phyloP scores from a whole-genome alignment of 1,140 invertebrate species.

The Leguminivora glycinivorella region DNA sequence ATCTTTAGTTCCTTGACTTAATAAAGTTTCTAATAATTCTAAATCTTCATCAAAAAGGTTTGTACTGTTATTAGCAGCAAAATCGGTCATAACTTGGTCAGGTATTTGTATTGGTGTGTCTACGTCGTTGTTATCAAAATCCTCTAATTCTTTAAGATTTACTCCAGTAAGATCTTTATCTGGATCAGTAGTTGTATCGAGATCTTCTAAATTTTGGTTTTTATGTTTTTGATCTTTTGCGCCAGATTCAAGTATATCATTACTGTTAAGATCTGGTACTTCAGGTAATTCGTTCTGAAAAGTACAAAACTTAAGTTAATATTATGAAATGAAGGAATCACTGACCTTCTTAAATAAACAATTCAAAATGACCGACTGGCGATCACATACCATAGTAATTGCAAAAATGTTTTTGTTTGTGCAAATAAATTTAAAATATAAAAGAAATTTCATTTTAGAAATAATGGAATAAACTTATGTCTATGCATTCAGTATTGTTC shows the following conservation, averaged over 20 bases:
- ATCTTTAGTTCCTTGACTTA: neutral
- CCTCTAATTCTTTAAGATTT: slow-evolving; percentile 9
- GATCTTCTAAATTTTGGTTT: slow-evolving; percentile 1
- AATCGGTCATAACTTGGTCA: neutral
- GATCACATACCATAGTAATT: too few species aligned
- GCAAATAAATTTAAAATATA: neutral
- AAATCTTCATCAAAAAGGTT: neutral
- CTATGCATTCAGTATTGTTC: too few species aligned
- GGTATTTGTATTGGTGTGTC: neutral
- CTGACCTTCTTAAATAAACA: neutral
- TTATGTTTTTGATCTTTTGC: neutral
- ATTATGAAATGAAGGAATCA: neutral
- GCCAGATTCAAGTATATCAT: neutral
- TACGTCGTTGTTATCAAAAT: neutral
- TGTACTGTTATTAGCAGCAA: neutral
- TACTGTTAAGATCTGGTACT: neutral
- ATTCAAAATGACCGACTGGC: too few species aligned
- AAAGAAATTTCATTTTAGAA: too few species aligned
- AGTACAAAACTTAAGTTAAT: neutral
- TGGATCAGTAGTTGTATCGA: neutral
- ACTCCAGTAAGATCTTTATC: neutral
- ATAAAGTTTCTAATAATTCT: slow-evolving; percentile 6
- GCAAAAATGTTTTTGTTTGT: too few species aligned
- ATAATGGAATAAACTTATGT: too few species aligned
- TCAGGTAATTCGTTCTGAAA: neutral